These are phyloP conservation scores for Brachionus plicatilis DNA, from an alignment of 1,140 invertebrate species.

Conservation along the genomic window DNA sequence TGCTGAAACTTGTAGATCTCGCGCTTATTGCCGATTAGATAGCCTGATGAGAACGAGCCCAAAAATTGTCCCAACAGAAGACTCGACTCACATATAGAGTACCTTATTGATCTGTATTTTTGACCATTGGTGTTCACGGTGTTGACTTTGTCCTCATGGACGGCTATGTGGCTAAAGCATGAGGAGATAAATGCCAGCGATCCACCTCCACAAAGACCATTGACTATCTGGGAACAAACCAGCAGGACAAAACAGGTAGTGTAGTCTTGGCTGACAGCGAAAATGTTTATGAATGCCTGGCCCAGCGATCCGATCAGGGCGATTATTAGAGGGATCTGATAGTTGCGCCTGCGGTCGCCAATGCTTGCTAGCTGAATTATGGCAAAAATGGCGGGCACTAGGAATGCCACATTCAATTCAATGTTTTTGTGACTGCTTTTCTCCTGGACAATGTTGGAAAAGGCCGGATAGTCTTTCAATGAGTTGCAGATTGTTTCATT, in stretches of 20 bases:
- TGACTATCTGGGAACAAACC: conserved; percentile 15
- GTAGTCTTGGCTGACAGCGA: background rate
- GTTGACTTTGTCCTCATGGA: background rate
- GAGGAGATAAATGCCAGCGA: conserved; percentile 37
- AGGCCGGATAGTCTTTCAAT: background rate
- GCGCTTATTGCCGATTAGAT: conserved; percentile 3
- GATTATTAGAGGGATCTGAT: background rate
- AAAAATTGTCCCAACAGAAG: conserved; percentile 32
- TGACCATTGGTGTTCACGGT: background rate
- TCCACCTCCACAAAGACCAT: conserved; percentile 17
- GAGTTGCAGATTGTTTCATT: conserved; percentile 6
- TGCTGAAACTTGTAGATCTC: conserved; percentile 14
- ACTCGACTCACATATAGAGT: conserved; percentile 1
- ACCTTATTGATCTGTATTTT: conserved; percentile 18
- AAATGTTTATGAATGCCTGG: conserved; percentile 25
- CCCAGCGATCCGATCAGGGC: conserved; percentile 8
- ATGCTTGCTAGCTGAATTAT: conserved; percentile 19
- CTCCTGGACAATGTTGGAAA: conserved; percentile 15
- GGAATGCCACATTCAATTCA: background rate
- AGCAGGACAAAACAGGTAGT: background rate
- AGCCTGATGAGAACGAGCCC: conserved; percentile 14
- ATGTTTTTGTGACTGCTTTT: conserved; percentile 7
- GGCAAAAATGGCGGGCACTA: conserved; percentile 30
- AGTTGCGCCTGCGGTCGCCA: conserved; percentile 9
- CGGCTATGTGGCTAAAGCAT: conserved; percentile 18